Base-by-base conservation (phyloP, 2,888 invertebrate species). In the Ischnus inquisitorius region DNA sequence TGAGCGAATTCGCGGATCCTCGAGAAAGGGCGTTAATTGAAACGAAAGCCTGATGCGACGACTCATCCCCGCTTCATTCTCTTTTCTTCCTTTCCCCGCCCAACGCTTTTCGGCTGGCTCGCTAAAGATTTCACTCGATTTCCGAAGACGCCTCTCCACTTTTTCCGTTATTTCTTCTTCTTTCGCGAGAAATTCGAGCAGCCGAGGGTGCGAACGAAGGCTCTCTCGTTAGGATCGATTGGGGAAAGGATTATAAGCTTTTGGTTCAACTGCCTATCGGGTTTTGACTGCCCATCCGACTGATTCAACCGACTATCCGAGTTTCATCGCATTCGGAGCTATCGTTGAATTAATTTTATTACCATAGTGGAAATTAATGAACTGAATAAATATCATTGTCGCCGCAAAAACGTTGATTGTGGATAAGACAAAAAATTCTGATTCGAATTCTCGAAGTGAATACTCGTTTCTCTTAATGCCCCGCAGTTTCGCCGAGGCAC, bases 21-120 rank as follows among this genome's bases (percentile, higher is more conserved):
- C 77, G 83, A 83, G 88, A 86, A 82, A 84, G 90, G 88, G 91
- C 88, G 91, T 91, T 91, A 91, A 91, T 91, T 91, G 91, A 91
- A 90, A 90, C 90, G 86, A 90, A 85, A 88, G 84, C 87, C 82
- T 64, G 87, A 81, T 76, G 85, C 81, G 76, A 83, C 89, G 86
- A 88, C 87, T 34, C 85, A 83, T 85, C 78, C 74, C 84, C 79
- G 69, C 74, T 69, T 82, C 69, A 16, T 60, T 72, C 62, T 12
- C 39, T 80, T 54, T 69, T 74, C 51, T 19, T n/a, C 60, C 71
- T 54, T 46, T 39, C 51, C 43, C 67, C 28, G 43, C 43, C 25
- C 54, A 60, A 65, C 74, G 57, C 64, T 19, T 34, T 51, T 69
- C 60, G 43, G 67, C 84, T 51, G 51, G 46, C 75, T 78, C 48